A percentile compares a stretch with the other conserved stretches of the same genome.
Conservation (phyloP, 30 jellyfish, hydroid and myxozoan species). For the Pseudorhiza aurosa region DNA sequence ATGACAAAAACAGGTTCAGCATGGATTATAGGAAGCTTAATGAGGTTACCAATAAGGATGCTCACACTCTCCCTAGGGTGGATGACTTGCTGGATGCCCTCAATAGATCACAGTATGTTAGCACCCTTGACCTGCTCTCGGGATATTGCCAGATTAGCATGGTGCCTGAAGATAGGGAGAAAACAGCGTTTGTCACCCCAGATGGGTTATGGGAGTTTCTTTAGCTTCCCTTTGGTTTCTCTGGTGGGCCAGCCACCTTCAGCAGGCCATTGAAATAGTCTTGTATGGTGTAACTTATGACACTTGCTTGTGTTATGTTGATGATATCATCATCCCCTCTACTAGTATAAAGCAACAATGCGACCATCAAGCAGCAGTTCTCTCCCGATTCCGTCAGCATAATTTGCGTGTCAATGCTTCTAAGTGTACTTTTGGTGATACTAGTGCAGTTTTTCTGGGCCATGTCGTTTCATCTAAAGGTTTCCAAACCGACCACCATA, state of each 20-base stretch:
- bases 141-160: constrained; percentile 64
- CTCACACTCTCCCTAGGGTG: constrained; percentile 60
- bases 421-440: constrained; percentile 54
- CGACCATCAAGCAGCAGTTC: constrained; percentile 27
- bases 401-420: constrained; percentile 37
- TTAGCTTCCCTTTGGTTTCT: constrained; percentile 67
- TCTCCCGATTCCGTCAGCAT: constrained; percentile 27
- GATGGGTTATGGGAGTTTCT: constrained; percentile 41
- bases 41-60: constrained; percentile 51
- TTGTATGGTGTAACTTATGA: constrained; percentile 55
- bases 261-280: constrained; percentile 57
- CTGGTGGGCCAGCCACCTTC: constrained; percentile 65
- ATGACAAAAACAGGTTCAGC: too few species aligned
- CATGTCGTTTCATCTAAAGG: constrained; percentile 29
- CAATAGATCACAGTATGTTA: constrained; percentile 31
- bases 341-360: constrained; percentile 19
- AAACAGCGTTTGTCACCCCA: constrained; percentile 55
- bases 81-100: constrained; percentile 62
- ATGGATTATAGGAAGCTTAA: constrained; percentile 54
- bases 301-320: constrained; percentile 60
- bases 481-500: constrained; percentile 37
- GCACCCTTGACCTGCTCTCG: constrained; percentile 51
- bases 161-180: constrained; percentile 44
- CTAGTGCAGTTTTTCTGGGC: constrained; percentile 37
- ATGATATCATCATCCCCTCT: constrained; percentile 50